Conservation (phyloP, 2,113 vertebrate species). For the Centropus bengalensis region DNA sequence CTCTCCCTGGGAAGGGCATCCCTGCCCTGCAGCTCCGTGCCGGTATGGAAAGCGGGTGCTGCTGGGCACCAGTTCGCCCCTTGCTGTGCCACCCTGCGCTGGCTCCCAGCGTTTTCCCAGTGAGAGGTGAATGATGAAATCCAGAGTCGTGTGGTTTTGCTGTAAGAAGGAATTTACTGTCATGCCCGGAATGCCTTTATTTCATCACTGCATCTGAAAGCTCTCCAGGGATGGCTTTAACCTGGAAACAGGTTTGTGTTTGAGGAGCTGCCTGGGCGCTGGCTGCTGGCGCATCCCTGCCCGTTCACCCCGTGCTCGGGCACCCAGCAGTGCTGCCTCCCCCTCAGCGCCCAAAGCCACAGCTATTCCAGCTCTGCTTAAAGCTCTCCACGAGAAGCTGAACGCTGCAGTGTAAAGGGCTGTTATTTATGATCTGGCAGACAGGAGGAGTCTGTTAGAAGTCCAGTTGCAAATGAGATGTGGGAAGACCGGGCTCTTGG, state of each 20-base stretch:
- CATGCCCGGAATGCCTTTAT: neutral
- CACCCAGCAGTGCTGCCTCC: neutral
- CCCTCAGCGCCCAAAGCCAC: no score
- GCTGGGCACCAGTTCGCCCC: neutral
- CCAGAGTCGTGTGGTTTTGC: rapidly evolving
- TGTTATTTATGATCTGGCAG: neutral
- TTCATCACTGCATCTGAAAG: neutral
- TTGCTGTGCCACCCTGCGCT: rapidly evolving
- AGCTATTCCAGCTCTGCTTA: neutral
- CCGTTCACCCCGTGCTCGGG: neutral
- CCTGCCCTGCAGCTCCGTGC: neutral
- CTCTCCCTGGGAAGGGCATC: neutral
- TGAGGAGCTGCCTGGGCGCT: rapidly evolving
- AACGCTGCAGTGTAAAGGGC: neutral
- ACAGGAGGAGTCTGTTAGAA: neutral
- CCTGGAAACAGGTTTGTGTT: neutral
- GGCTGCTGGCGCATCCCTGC: no score
- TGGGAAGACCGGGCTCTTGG: neutral
- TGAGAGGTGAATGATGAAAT: rapidly evolving
- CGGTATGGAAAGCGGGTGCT: rapidly evolving
- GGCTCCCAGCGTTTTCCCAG: rapidly evolving
- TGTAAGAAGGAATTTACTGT: neutral
- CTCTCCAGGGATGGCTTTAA: neutral
- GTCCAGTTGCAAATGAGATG: neutral
- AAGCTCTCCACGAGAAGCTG: neutral